These are phyloP conservation scores for Halisarca cf. caerulea DNA, from an alignment of 37 sponge, comb jelly and placozoan species.

Conservation along the genomic window DNA sequence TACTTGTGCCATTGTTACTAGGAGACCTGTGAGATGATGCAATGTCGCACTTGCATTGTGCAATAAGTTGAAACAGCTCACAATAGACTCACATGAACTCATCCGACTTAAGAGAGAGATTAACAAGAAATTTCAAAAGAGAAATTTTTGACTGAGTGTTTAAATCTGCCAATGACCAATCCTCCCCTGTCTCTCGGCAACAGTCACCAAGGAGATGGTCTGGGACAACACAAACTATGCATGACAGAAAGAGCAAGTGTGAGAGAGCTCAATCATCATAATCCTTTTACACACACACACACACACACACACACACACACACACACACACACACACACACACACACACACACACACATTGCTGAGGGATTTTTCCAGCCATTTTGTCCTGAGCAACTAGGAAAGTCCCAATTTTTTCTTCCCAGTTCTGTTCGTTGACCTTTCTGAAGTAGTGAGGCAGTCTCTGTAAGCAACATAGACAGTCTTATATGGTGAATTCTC, in stretches of 20 bases:
- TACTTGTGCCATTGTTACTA: background rate
- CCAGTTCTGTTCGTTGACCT: slow-evolving; percentile 2
- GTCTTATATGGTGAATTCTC: no score
- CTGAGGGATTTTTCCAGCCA: background rate
- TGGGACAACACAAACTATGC: background rate
- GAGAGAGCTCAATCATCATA: no score
- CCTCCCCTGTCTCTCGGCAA: slow-evolving; percentile 28
- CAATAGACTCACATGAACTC: background rate
- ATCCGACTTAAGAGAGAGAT: background rate
- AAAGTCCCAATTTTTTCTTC: slow-evolving; percentile 22
- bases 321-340: no score
- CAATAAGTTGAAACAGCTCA: background rate
- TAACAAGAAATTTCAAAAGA: background rate
- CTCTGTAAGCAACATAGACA: background rate
- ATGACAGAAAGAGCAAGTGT: background rate
- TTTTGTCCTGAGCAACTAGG: slow-evolving; percentile 2
- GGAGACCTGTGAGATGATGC: background rate
- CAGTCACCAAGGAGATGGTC: slow-evolving; percentile 30
- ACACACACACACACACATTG: slow-evolving; percentile 6
- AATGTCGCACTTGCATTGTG: background rate
- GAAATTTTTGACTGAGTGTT: background rate
- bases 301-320: no score
- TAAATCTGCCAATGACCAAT: background rate
- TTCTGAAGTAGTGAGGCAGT: slow-evolving; percentile 20
- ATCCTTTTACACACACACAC: no score